Percentiles rank a stretch among this genome's conserved stretches.
These are phyloP conservation scores for Ictinia mississippiensis DNA, from an alignment of 2,797 vertebrate species.

Conservation along the genomic window DNA sequence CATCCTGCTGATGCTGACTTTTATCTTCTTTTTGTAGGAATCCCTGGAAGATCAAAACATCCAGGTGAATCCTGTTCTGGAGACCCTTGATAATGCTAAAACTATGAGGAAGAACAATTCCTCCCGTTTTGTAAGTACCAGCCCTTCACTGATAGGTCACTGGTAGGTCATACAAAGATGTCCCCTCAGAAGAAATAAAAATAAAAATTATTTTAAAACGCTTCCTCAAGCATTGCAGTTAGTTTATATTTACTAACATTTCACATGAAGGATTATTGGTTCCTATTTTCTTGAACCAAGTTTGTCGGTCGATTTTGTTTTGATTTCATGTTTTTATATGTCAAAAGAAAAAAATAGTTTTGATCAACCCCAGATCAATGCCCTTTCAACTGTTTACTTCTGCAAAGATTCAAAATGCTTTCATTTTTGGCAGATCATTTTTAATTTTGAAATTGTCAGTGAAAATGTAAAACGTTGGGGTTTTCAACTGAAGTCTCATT, in stretches of 20 bases:
- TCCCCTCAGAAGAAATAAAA: neutral
- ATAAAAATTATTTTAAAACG: neutral
- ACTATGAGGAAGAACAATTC: constrained; percentile 80
- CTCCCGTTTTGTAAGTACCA: constrained; percentile 66
- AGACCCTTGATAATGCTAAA: constrained; percentile 47
- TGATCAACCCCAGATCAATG: neutral
- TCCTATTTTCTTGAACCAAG: neutral
- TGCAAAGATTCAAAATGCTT: neutral
- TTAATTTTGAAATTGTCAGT: neutral
- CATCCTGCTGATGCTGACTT: neutral
- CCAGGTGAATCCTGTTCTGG: constrained; percentile 68
- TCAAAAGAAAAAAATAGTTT: neutral
- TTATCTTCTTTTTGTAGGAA: constrained; percentile 60
- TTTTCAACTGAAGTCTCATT: neutral
- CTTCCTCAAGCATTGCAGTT: neutral
- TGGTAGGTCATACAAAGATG: neutral
- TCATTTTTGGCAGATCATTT: neutral
- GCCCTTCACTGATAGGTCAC: neutral
- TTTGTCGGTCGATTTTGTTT: neutral
- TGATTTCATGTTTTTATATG: neutral
- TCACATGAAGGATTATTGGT: neutral
- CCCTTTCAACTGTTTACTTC: neutral
- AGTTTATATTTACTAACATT: neutral
- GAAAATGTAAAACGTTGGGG: neutral
- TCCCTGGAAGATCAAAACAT: constrained; percentile 84